These are phyloP conservation scores for Endomychus coccineus DNA, from an alignment of 2,888 invertebrate species.

Conservation along the genomic window DNA sequence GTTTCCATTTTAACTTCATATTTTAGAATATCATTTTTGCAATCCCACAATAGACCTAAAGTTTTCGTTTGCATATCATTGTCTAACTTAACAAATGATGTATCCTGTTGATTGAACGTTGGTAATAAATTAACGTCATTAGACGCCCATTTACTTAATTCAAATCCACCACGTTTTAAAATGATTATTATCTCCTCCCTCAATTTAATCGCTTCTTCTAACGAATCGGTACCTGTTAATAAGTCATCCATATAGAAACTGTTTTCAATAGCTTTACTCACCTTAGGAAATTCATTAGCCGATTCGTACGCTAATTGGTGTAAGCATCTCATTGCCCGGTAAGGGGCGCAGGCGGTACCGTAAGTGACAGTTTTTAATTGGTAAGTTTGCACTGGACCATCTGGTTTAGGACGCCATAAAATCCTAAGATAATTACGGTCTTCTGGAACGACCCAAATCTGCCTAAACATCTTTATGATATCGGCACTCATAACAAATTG, in stretches of 20 bases:
- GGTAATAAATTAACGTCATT: too few relatives aligned
- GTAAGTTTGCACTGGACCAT: too few relatives aligned
- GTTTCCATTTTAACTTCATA: too few relatives aligned
- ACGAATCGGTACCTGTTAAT: slow-evolving; percentile 9
- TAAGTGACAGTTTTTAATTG: neutral
- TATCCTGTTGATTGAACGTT: slow-evolving; percentile 1
- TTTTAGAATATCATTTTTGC: too few relatives aligned
- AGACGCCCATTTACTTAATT: too few relatives aligned
- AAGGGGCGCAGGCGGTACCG: neutral
- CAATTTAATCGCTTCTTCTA: slow-evolving; percentile 9
- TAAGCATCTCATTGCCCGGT: slow-evolving; percentile 7
- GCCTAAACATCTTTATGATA: slow-evolving; percentile 15
- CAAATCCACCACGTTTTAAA: slow-evolving; percentile 10
- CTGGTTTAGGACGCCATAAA: slow-evolving; percentile 3
- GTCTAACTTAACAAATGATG: slow-evolving; percentile 3
- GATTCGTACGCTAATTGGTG: slow-evolving; percentile 9
- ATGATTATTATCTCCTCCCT: slow-evolving; percentile 12
- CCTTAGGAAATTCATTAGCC: neutral
- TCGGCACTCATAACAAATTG: slow-evolving; percentile 8
- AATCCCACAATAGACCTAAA: slow-evolving; percentile 11
- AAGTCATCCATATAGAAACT: slow-evolving; percentile 18
- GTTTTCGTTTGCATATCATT: slow-evolving; percentile 7
- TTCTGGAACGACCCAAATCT: slow-evolving; percentile 6
- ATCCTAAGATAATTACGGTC: slow-evolving; percentile 8
- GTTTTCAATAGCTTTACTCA: slow-evolving; percentile 1